Conservation (phyloP, 2,888 invertebrate genomes). For the Polymixis flavicincta region DNA sequence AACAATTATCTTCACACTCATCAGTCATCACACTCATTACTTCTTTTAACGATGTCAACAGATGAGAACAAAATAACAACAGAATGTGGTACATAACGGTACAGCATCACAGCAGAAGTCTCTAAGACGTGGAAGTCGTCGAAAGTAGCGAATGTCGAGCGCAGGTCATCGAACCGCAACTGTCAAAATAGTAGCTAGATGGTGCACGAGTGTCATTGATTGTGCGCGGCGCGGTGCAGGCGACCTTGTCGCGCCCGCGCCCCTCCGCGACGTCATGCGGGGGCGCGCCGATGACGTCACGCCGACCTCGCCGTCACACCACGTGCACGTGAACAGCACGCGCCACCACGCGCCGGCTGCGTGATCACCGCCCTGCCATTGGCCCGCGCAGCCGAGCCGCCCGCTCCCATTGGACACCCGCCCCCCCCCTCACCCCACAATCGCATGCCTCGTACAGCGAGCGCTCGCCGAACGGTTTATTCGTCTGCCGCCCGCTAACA, state of each 20-base stretch:
- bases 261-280: constrained; percentile 85
- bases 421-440: constrained; percentile 92
- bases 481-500: constrained; percentile 87
- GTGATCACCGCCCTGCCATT: constrained; percentile 92
- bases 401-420: constrained; percentile 91
- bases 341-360: constrained; percentile 94
- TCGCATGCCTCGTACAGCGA: constrained; percentile 89
- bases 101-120: background rate
- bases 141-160: constrained; percentile 60
- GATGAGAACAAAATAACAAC: background rate
- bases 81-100: constrained; percentile 9
- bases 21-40: constrained; percentile 10
- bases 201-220: constrained; percentile 70
- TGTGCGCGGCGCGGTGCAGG: constrained; percentile 68
- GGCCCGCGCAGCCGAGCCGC: constrained; percentile 93
- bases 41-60: constrained; percentile 26
- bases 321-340: constrained; percentile 96
- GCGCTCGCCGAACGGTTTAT: constrained; percentile 86
- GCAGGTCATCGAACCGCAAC: constrained; percentile 77
- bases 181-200: constrained; percentile 79
- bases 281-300: constrained; percentile 91
- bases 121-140: constrained; percentile 12
- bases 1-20: constrained; percentile 35
- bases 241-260: constrained; percentile 85
- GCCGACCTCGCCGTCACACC: constrained; percentile 92